Evolutionary conservation across 2,113 vertebrate species (phyloP).

Genomic region (Himantopus leucocephalus): DNA sequence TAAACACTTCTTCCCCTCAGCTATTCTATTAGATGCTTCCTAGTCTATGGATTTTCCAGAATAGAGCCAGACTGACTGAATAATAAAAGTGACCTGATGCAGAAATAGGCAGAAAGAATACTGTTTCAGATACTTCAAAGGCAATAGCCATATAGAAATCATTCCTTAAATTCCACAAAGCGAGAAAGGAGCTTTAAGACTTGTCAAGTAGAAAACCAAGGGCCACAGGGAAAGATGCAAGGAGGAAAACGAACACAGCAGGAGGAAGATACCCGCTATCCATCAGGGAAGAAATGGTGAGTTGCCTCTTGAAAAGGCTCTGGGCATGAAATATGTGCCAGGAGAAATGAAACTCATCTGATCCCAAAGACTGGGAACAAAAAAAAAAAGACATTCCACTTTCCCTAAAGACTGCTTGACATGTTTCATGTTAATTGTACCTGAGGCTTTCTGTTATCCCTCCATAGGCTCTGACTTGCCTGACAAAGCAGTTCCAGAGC

Average conservation of each 20-base stretch:
- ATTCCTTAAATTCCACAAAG: background rate
- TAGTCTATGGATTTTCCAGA: background rate
- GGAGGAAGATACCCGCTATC: background rate
- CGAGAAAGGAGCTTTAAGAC: background rate
- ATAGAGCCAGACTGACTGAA: background rate
- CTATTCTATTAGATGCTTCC: background rate
- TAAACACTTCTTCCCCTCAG: background rate
- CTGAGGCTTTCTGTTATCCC: background rate
- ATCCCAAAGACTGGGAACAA: background rate
- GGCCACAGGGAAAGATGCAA: background rate
- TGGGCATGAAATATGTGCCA: background rate
- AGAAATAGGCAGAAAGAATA: background rate
- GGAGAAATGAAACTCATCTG: background rate
- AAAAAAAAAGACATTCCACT: background rate
- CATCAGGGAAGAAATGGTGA: background rate
- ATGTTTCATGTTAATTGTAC: background rate
- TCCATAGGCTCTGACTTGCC: background rate
- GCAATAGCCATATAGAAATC: background rate
- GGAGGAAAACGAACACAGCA: background rate
- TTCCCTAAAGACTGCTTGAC: background rate
- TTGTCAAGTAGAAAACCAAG: background rate
- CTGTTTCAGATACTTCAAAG: background rate
- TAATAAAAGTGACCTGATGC: background rate
- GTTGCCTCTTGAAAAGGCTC: background rate
- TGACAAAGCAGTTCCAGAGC: background rate